Percentiles rank a stretch among this genome's conserved stretches.
These are phyloP conservation scores for Notospermus geniculatus DNA, from an alignment of 1,140 invertebrate species.

Conservation along the genomic window DNA sequence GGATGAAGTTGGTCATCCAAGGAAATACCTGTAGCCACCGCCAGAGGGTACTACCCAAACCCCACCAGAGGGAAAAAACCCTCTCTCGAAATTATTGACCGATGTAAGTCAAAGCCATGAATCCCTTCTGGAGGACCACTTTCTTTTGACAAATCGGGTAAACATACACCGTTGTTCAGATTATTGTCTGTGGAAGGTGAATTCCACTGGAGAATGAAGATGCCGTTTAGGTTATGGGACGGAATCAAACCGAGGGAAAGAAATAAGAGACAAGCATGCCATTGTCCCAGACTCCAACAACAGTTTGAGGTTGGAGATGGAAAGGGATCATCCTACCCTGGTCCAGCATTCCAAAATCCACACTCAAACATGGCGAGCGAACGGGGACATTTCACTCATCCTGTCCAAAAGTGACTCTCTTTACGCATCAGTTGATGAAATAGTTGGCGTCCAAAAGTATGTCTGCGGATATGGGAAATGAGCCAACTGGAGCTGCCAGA, in stretches of 20 bases:
- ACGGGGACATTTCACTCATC: conserved; percentile 8
- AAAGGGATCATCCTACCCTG: background rate
- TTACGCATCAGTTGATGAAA: background rate
- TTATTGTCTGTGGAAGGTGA: conserved; percentile 13
- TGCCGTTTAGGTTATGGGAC: background rate
- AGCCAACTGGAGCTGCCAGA: background rate
- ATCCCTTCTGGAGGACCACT: conserved; percentile 14
- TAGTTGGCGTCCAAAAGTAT: background rate
- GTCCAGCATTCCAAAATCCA: conserved; percentile 4
- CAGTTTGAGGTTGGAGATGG: background rate
- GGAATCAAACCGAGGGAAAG: background rate
- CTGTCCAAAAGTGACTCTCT: background rate
- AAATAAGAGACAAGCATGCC: background rate
- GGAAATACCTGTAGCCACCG: conserved; percentile 21
- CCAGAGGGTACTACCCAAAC: conserved; percentile 18
- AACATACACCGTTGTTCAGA: conserved; percentile 25
- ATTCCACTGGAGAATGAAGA: background rate
- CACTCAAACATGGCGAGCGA: background rate
- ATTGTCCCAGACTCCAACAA: background rate
- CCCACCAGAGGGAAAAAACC: conserved; percentile 19
- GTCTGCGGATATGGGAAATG: background rate
- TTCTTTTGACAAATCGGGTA: conserved; percentile 16
- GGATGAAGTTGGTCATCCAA: conserved; percentile 18
- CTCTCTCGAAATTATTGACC: conserved; percentile 19
- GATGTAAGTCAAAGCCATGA: conserved; percentile 23